Conservation (phyloP, 2,888 invertebrate genomes). For the Drosophila pullipes region DNA sequence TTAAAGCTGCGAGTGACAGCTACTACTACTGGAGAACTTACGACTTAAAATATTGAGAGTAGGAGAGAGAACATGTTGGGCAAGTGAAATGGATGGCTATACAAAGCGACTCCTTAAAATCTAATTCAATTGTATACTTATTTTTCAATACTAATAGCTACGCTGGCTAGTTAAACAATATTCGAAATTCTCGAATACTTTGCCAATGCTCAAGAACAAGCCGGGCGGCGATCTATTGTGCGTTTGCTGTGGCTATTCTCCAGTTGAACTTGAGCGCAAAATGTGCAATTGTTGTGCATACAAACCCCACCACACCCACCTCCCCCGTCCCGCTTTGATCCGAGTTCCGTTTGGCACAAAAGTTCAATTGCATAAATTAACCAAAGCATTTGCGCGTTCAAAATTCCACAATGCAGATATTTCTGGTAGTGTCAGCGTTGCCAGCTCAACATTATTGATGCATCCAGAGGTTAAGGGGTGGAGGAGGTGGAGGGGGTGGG, state of each 20-base stretch:
- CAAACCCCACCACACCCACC: not conserved
- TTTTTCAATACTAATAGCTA: not conserved
- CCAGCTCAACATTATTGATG: constrained; percentile 66
- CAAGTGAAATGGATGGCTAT: constrained; percentile 3
- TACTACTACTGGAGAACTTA: constrained; percentile 1
- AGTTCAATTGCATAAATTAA: constrained; percentile 81
- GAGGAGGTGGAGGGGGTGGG: not conserved
- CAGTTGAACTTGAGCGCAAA: constrained; percentile 30
- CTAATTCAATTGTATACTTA: not conserved
- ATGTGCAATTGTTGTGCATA: constrained; percentile 9
- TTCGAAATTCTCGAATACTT: not conserved
- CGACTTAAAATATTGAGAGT: not conserved
- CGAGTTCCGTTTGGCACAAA: constrained; percentile 42
- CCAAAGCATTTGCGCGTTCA: constrained; percentile 51
- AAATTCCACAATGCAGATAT: constrained; percentile 57
- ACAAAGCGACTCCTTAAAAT: not conserved
- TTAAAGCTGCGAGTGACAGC: constrained; percentile 31
- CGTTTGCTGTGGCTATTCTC: not conserved
- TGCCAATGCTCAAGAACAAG: not conserved
- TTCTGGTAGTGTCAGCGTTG: constrained; percentile 36
- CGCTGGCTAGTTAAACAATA: not conserved
- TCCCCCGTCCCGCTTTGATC: not conserved
- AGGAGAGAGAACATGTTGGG: not conserved
- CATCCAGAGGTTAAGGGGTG: constrained; percentile 44
- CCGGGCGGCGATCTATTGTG: not conserved